Conservation (phyloP, 2,113 vertebrate species). For the Scatophagus argus region DNA sequence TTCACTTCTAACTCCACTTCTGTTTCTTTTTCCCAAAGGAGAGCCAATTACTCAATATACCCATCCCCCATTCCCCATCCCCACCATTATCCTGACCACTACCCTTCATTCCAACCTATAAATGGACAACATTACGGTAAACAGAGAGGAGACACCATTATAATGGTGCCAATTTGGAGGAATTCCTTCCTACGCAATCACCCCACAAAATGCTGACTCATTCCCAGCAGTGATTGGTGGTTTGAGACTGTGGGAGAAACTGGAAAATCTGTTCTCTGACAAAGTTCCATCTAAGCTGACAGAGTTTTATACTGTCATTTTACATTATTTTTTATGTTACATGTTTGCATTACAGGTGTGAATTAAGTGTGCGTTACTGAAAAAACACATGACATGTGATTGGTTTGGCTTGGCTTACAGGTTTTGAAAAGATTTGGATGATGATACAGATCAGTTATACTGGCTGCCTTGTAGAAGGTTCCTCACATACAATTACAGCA, state of each 20-base stretch:
- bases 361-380: background rate
- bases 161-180: constrained; percentile 67
- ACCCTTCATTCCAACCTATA: constrained; percentile 73
- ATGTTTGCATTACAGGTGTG: constrained; percentile 26
- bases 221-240: constrained; percentile 58
- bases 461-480: constrained; percentile 15
- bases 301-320: constrained; percentile 7
- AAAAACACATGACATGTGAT: constrained; percentile 32
- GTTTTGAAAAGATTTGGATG: constrained; percentile 29
- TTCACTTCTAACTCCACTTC: constrained; percentile 61
- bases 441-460: constrained; percentile 41
- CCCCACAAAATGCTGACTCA: constrained; percentile 77
- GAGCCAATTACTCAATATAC: constrained; percentile 67
- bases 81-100: constrained; percentile 74
- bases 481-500: constrained; percentile 13
- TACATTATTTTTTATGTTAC: constrained; percentile 10
- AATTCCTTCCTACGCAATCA: constrained; percentile 81
- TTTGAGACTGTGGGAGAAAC: constrained; percentile 59
- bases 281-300: constrained; percentile 41
- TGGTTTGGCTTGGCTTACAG: constrained; percentile 6
- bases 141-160: constrained; percentile 71
- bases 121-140: constrained; percentile 78
- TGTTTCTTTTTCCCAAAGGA: constrained; percentile 73
- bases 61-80: constrained; percentile 51
- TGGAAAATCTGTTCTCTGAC: constrained; percentile 38